Conservation (phyloP, 2,888 invertebrate species). For the Tipula helvola region DNA sequence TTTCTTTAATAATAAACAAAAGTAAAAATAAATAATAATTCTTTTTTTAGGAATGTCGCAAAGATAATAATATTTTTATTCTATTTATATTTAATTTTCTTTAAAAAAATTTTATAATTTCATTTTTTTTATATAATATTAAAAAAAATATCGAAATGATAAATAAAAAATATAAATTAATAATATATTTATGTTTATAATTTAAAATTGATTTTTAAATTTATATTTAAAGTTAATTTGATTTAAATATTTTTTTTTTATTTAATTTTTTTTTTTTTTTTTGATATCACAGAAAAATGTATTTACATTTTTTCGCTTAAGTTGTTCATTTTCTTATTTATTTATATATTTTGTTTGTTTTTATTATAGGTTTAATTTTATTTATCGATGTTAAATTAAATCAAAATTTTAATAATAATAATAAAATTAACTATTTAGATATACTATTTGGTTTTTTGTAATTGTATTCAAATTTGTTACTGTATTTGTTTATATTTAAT, state of each 20-base stretch:
- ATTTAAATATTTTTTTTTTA: background rate
- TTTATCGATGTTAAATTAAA: background rate
- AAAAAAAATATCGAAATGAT: background rate
- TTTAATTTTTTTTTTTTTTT: background rate
- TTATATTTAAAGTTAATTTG: background rate
- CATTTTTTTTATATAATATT: background rate
- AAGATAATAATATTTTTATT: background rate
- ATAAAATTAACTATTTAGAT: background rate
- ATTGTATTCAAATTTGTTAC: background rate
- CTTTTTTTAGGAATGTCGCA: background rate
- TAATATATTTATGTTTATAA: background rate
- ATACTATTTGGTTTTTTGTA: background rate
- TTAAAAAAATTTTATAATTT: background rate
- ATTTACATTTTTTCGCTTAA: conserved; percentile 4
- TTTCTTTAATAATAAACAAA: background rate
- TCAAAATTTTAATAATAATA: background rate
- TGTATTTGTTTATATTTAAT: background rate
- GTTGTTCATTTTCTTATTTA: background rate
- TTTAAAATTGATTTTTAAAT: conserved; percentile 4
- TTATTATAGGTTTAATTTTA: background rate
- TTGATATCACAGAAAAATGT: conserved; percentile 4
- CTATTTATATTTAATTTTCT: background rate
- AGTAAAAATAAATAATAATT: background rate
- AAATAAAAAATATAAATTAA: background rate
- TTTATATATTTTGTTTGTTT: background rate